Conservation (phyloP, 1,140 invertebrate species). For the Centruroides sculpturatus region DNA sequence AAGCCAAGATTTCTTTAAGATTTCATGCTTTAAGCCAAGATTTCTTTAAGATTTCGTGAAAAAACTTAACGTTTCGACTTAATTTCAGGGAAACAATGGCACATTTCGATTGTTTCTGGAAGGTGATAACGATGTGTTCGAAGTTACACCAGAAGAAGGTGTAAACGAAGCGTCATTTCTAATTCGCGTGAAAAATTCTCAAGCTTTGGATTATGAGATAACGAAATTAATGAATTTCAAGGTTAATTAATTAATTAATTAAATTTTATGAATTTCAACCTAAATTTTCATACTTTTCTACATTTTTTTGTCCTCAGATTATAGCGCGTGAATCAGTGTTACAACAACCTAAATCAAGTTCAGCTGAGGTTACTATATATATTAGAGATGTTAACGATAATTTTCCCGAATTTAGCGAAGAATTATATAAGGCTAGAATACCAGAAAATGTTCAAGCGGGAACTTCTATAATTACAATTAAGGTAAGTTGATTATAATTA, state of each 20-base stretch:
- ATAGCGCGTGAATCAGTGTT: slow-evolving; percentile 19
- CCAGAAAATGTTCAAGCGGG: slow-evolving; percentile 67
- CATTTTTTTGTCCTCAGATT: background rate
- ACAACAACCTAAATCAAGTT: slow-evolving; percentile 30
- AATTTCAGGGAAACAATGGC: slow-evolving; percentile 66
- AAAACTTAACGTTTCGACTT: background rate
- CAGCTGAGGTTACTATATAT: slow-evolving; percentile 67
- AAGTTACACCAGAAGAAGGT: slow-evolving; percentile 69
- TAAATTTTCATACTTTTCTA: background rate
- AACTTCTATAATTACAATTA: slow-evolving; percentile 50
- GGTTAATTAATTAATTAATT: slow-evolving; percentile 10
- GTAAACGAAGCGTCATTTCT: slow-evolving; percentile 86
- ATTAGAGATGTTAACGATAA: slow-evolving; percentile 89
- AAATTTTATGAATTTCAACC: background rate
- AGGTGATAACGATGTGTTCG: slow-evolving; percentile 67
- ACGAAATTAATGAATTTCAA: slow-evolving; percentile 36
- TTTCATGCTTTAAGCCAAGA: no score
- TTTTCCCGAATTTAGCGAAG: slow-evolving; percentile 69
- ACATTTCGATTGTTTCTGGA: slow-evolving; percentile 70
- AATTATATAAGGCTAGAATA: slow-evolving; percentile 41
- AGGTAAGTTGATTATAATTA: background rate
- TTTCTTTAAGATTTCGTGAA: no score
- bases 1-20: background rate
- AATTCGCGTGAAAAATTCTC: slow-evolving; percentile 71
- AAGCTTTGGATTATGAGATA: slow-evolving; percentile 67